Base-by-base conservation (phyloP, 2,113 vertebrate species). In the Lutjanus erythropterus region DNA sequence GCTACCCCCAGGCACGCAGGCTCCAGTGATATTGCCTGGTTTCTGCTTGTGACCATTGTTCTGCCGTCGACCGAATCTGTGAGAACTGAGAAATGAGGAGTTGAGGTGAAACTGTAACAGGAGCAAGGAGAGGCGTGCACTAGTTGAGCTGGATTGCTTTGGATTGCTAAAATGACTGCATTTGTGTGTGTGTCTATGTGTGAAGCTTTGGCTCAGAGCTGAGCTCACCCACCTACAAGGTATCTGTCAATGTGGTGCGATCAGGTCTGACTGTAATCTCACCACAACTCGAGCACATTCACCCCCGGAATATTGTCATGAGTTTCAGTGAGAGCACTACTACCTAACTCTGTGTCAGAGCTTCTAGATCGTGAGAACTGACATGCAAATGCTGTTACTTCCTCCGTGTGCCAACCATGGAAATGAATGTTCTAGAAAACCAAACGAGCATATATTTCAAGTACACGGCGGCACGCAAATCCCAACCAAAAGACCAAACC, bases 211-310 rank as follows among this genome's bases (percentile, higher is more conserved):
- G 58, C 56, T 80, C 61, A 75, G 23, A 71, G 59, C 41, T 80
- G 55, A 78, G 49, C 70, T 59, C 78, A 53, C 46, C 73, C 82
- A 81, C 88, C 87, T 75, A 90, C 75, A 16, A 80, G 19, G 33
- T 82, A 78, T 88, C 71, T 47, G 42, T 82, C 78, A 41, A 6
- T 25, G 42, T 16, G 9, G 46, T 81, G 39, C 42, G 80, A 80
- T 85, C 83, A 75, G 75, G 35, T 86, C 59, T 86, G 83, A 87
- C 76, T 80, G 42, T 82, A 41, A 79, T 84, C 75, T 89, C 21
- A 78, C 81, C 84, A 73, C 89, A 84, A 79, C 60, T 50, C 15
- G 3, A 15, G 8, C 47, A 41, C 46, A 31, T 52, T 82, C 87
- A 76, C 41, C 56, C 53, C 80, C 53, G 31, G 53, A 88, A 81